Percentiles rank a stretch among this genome's conserved stretches.
Evolutionary conservation across 2,113 vertebrate species (phyloP).

Genomic region (Pyxicephalus adspersus): DNA sequence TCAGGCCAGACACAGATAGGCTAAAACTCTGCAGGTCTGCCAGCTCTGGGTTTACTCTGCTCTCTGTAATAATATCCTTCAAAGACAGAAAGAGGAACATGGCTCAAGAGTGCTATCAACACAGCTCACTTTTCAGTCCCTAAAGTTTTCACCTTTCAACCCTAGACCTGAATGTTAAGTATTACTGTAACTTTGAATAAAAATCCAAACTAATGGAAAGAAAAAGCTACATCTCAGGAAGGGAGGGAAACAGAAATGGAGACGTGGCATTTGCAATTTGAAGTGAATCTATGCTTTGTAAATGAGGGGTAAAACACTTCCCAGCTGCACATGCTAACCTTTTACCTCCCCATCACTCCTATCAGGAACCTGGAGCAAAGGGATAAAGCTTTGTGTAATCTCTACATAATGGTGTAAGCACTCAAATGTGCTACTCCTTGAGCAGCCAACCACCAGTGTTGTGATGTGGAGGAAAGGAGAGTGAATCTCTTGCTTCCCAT

Average conservation of each 20-base stretch:
- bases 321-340: too few species aligned
- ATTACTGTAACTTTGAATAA: conserved; percentile 24
- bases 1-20: conserved; percentile 13
- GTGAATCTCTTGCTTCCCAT: too few species aligned
- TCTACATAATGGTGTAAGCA: too few species aligned
- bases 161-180: neutral
- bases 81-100: conserved; percentile 26
- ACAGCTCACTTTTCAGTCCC: neutral
- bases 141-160: conserved; percentile 44
- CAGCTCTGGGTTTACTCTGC: conserved; percentile 2
- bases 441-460: too few species aligned
- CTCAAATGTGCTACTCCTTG: too few species aligned
- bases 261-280: too few species aligned
- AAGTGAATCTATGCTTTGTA: too few species aligned
- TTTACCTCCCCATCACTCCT: too few species aligned
- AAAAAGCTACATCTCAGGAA: neutral
- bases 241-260: neutral
- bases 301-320: too few species aligned
- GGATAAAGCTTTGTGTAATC: too few species aligned
- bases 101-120: conserved; percentile 27
- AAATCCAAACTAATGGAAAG: neutral
- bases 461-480: too few species aligned
- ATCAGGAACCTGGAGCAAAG: too few species aligned
- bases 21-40: conserved; percentile 43
- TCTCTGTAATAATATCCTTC: conserved; percentile 42